A percentile compares a stretch with the other conserved stretches of the same genome.
These are phyloP conservation scores for Plagiodera versicolora DNA, from an alignment of 2,888 invertebrate genomes.

Conservation along the genomic window DNA sequence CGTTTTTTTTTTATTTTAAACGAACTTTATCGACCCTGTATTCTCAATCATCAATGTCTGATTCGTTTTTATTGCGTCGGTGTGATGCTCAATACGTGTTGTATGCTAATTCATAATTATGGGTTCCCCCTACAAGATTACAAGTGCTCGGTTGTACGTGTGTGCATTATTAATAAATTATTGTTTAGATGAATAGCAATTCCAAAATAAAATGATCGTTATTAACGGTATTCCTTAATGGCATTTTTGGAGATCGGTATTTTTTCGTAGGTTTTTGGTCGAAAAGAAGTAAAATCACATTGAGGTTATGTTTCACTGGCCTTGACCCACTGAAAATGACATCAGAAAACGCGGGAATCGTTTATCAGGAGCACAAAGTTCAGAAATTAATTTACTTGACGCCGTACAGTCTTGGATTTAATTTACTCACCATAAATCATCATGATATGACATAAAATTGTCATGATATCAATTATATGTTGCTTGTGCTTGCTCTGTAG, in stretches of 20 bases:
- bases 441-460: neutral
- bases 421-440: neutral
- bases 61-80: neutral
- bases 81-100: conserved; percentile 1
- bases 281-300: no score
- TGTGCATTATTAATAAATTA: neutral
- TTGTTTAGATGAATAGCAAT: conserved; percentile 7
- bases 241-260: no score
- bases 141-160: conserved; percentile 6
- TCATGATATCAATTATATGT: neutral
- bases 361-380: no score
- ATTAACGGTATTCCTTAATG: neutral
- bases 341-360: no score
- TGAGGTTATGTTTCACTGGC: no score
- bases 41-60: no score
- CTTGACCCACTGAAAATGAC: no score
- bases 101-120: conserved; percentile 16
- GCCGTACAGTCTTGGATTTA: neutral
- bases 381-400: no score
- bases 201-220: neutral
- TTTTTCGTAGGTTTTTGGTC: no score
- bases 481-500: neutral
- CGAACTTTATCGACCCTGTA: no score
- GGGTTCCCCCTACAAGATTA: conserved; percentile 11
- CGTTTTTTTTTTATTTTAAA: no score